Percentiles rank a stretch among this genome's conserved stretches.
These are phyloP conservation scores for Glandiceps talaboti DNA, from an alignment of 53 echinoderm and acorn worm genomes.

Conservation along the genomic window DNA sequence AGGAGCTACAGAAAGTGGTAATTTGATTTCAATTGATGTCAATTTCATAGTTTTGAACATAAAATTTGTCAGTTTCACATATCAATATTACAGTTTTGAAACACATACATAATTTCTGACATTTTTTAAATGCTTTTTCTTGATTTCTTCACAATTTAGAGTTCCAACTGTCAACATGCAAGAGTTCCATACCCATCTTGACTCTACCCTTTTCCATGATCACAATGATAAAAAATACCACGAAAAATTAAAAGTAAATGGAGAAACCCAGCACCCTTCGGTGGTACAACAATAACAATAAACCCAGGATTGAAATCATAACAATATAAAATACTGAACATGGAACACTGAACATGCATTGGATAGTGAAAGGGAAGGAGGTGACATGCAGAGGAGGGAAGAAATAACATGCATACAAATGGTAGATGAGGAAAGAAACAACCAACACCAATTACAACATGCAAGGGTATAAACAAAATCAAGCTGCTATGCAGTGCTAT, in stretches of 20 bases:
- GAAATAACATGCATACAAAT: not conserved
- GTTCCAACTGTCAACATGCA: not conserved
- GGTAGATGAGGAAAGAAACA: not conserved
- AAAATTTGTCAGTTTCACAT: no score
- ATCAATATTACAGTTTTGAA: no score
- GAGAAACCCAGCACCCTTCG: not conserved
- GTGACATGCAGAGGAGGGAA: not conserved
- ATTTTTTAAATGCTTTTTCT: no score
- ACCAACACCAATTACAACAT: not conserved
- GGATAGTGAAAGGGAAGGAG: not conserved
- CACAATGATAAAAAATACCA: not conserved
- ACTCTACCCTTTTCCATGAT: no score
- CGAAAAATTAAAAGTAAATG: not conserved
- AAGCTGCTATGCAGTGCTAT: not conserved
- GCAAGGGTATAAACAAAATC: not conserved
- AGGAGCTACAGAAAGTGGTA: no score
- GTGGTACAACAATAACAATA: no score
- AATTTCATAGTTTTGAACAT: no score
- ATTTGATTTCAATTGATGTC: no score
- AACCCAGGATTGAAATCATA: not conserved
- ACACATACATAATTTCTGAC: no score
- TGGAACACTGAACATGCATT: not conserved
- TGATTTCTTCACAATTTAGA: no score
- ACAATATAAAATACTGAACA: not conserved
- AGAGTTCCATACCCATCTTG: not conserved